Conservation (phyloP, 1,140 invertebrate species). For the Cherax destructor region DNA sequence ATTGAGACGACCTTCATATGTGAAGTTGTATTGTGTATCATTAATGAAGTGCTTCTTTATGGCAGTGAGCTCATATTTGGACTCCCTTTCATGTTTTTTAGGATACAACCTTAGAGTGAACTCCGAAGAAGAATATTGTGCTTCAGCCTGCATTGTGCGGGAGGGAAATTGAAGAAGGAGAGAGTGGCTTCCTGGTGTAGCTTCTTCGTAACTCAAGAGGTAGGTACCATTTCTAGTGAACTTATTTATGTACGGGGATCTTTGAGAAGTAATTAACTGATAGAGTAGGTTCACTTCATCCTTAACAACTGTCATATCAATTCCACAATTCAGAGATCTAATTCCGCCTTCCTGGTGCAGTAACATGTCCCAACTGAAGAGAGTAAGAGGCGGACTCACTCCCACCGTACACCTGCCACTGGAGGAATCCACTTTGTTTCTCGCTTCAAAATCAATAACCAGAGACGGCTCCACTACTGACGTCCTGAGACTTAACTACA, state of each 20-base stretch:
- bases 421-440: not conserved
- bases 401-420: not conserved
- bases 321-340: not conserved
- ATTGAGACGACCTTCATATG: slow-evolving; percentile 3
- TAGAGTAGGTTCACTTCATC: not conserved
- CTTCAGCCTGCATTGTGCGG: slow-evolving; percentile 18
- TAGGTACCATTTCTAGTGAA: not conserved
- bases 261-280: not conserved
- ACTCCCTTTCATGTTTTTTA: slow-evolving; percentile 20
- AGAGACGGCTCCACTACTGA: not conserved
- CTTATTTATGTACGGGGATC: not conserved
- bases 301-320: not conserved
- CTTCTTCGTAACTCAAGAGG: not conserved
- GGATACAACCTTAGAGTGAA: slow-evolving; percentile 20
- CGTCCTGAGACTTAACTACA: not conserved
- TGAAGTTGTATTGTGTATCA: not conserved
- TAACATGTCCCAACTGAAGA: not conserved
- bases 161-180: slow-evolving; percentile 5
- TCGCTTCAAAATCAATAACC: not conserved
- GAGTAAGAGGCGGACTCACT: not conserved
- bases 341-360: slow-evolving; percentile 11
- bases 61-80: slow-evolving; percentile 37
- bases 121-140: slow-evolving; percentile 16
- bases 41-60: not conserved
- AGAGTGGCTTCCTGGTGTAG: not conserved